Evolutionary conservation across 2,888 invertebrate genomes (phyloP), one percentile per base, ranked within the genome.

Genomic region (Drosophila birchii): DNA sequence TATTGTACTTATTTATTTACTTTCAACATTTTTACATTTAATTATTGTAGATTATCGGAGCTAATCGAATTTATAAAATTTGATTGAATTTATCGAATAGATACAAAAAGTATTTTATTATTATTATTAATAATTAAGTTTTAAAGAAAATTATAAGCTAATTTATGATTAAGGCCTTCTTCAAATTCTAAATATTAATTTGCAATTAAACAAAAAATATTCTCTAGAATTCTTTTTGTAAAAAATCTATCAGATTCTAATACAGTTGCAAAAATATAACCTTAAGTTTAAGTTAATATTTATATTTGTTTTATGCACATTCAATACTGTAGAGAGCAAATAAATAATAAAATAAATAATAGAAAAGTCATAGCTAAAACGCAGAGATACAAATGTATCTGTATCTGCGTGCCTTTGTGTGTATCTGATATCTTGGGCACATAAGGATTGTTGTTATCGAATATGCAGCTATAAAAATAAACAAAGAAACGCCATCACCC

Each of bases 381-480:
- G 36, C 57, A 41, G 54, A 62, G 63, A 54, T 72, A 57, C 45
- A 54, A 58, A 58, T 73, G 72, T 71, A 56, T 71, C 55, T 72
- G 44, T 49, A 23, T 47, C 18, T 34, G 41, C 5, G 18, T 8
- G 32, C 20, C 41, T 47, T 69, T 26, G 45, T 45, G 26, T 45
- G 45, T 53, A 38, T 45, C 53, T 66, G 63, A 32, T 66, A 53
- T 62, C 51, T 66, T 44, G 16, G 38, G 43, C 18, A 45, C 36
- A 16, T 14, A 18, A 51, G 60, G n/a, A 36, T 47, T 29, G 62
- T 67, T 67, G 45, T 64, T 64, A 45, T 67, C 63, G 43, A 66
- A 63, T 63, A 63, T 66, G 36, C 51, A 44, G 63, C 63, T 43
- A 62, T 53, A 23, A 62, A 64, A 66, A 53, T 63, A 66, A 63